These are phyloP conservation scores for Drosophila eohydei DNA, from an alignment of 2,888 invertebrate species.

Conservation along the genomic window DNA sequence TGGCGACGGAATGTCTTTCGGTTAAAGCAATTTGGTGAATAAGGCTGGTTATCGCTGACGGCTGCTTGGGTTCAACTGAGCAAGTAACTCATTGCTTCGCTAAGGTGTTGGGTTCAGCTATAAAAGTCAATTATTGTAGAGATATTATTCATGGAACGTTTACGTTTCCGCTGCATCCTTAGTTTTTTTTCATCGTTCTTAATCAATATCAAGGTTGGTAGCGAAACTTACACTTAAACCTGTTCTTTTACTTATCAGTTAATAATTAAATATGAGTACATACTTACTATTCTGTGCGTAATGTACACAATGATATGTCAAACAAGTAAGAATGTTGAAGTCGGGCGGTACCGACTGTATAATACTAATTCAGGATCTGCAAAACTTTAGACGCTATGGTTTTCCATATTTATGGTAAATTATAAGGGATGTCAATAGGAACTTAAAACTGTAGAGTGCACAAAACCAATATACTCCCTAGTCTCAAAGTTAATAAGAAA, in stretches of 20 bases:
- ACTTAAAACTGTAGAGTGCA: too few relatives aligned
- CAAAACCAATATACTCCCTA: too few relatives aligned
- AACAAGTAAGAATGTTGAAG: too few relatives aligned
- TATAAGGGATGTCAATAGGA: too few relatives aligned
- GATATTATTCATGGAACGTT: slow-evolving; percentile 46
- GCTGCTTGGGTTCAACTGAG: slow-evolving; percentile 63
- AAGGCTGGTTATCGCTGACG: slow-evolving; percentile 71
- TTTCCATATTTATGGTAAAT: too few relatives aligned
- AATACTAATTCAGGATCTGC: too few relatives aligned
- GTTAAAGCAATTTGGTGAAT: slow-evolving; percentile 71
- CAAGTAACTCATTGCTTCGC: slow-evolving; percentile 62
- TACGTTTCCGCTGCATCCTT: slow-evolving; percentile 18
- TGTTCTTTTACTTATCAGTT: neutral
- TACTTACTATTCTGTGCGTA: neutral
- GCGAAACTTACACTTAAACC: neutral
- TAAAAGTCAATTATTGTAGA: slow-evolving; percentile 64
- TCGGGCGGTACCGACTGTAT: too few relatives aligned
- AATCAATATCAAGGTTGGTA: slow-evolving; percentile 3
- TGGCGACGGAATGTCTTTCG: slow-evolving; percentile 79
- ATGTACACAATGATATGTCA: too few relatives aligned
- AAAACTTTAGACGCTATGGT: too few relatives aligned
- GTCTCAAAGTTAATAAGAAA: too few relatives aligned
- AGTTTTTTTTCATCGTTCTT: slow-evolving; percentile 1
- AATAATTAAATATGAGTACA: neutral
- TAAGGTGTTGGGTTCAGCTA: slow-evolving; percentile 77